Conservation (phyloP, 2,888 invertebrate species). For the Petrophora chlorosata region DNA sequence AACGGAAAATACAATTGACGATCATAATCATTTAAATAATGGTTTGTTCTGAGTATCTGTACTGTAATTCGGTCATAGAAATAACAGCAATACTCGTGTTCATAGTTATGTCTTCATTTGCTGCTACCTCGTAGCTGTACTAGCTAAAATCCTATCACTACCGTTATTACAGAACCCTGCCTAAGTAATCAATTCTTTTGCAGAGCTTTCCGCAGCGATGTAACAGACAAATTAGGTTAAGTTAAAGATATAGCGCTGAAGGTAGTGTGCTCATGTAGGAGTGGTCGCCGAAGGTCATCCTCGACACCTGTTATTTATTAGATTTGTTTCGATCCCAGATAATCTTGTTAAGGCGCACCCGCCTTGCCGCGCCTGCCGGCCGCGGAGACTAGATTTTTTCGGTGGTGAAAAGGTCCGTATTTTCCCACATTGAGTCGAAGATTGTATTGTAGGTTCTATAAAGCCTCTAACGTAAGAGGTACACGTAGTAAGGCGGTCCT, state of each 20-base stretch:
- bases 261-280: conserved; percentile 37
- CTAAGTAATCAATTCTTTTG: conserved; percentile 21
- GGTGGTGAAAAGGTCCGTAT: conserved; percentile 21
- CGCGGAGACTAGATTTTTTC: conserved; percentile 36
- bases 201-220: conserved; percentile 9
- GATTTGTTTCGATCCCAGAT: conserved; percentile 74
- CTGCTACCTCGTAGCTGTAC: too few relatives aligned
- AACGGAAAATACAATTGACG: too few relatives aligned
- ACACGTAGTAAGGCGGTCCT: neutral
- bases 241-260: conserved; percentile 14
- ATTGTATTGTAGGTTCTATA: neutral
- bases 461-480: too few relatives aligned
- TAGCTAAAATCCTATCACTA: too few relatives aligned
- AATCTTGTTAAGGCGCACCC: conserved; percentile 66
- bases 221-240: conserved; percentile 20
- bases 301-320: conserved; percentile 75
- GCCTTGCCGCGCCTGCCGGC: conserved; percentile 33
- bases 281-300: conserved; percentile 54
- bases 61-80: too few relatives aligned
- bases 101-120: too few relatives aligned
- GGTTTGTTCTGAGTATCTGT: too few relatives aligned
- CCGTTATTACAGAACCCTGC: too few relatives aligned
- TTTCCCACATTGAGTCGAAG: neutral
- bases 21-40: too few relatives aligned
- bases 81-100: too few relatives aligned